Percentiles rank a stretch among this genome's conserved stretches.
Conservation (phyloP, 2,797 vertebrate genomes). For the Glyptemys insculpta region DNA sequence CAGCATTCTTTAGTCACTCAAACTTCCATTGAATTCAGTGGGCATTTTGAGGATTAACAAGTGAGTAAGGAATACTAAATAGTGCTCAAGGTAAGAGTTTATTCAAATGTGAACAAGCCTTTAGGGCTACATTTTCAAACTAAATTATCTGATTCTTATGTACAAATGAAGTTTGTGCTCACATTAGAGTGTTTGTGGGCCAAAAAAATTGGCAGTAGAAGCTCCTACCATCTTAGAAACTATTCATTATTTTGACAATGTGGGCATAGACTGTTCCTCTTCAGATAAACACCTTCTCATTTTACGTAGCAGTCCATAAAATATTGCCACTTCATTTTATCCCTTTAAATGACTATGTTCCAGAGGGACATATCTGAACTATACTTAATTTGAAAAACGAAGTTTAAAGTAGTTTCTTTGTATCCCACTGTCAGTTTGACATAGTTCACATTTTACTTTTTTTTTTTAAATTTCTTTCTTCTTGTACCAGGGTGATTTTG, state of each 20-base stretch:
- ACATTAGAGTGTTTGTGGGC: neutral
- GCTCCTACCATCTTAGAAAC: constrained; percentile 6
- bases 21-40: constrained; percentile 23
- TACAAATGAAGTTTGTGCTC: neutral
- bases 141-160: constrained; percentile 4
- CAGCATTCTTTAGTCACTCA: constrained; percentile 10
- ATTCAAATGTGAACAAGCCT: constrained; percentile 36
- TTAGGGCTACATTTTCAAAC: constrained; percentile 30
- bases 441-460: neutral
- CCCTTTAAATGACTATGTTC: constrained; percentile 30
- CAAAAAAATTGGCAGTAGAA: constrained; percentile 39
- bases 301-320: constrained; percentile 48
- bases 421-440: neutral
- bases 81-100: neutral
- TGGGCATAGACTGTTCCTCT: constrained; percentile 21
- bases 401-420: constrained; percentile 29
- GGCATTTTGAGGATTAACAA: constrained; percentile 39
- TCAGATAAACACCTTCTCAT: constrained; percentile 26
- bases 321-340: constrained; percentile 31
- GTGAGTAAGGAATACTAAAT: constrained; percentile 20
- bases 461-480: neutral
- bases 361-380: neutral
- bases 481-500: accelerated
- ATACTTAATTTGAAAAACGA: neutral
- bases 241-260: constrained; percentile 52